Percentiles rank a stretch among this genome's conserved stretches.
These are phyloP conservation scores for Okamejei kenojei DNA, from an alignment of 2,797 vertebrate genomes.

Conservation along the genomic window DNA sequence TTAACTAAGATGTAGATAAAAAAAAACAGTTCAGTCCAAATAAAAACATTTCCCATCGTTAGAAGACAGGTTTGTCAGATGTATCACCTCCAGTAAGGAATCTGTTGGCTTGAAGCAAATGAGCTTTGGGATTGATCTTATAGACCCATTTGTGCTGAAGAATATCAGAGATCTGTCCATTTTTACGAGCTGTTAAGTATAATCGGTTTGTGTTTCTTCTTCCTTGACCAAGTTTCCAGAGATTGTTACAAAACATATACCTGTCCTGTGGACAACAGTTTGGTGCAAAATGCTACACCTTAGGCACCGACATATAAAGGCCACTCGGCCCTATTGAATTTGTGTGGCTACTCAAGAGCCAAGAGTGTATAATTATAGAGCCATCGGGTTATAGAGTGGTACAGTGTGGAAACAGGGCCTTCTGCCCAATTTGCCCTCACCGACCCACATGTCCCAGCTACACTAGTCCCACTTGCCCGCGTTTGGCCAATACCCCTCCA, in stretches of 20 bases:
- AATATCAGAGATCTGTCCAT: not conserved
- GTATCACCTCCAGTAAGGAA: not conserved
- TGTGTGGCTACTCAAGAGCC: no score
- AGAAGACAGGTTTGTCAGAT: not conserved
- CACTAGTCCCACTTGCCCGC: no score
- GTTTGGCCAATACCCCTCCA: no score
- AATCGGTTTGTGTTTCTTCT: not conserved
- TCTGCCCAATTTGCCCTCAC: no score
- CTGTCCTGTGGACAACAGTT: not conserved
- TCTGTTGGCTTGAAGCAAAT: not conserved
- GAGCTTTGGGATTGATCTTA: slow-evolving; percentile 13
- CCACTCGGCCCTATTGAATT: no score
- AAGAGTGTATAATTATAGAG: no score
- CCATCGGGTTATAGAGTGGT: no score
- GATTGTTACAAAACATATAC: not conserved
- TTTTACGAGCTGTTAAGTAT: not conserved
- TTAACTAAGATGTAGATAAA: not conserved
- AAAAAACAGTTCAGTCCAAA: not conserved
- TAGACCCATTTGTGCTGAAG: not conserved
- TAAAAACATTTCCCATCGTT: not conserved
- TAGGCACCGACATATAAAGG: no score
- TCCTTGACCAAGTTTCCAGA: not conserved
- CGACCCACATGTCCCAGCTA: no score
- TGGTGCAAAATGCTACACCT: no score
- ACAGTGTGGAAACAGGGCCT: no score